These are phyloP conservation scores for Orycteropus afer DNA, from an alignment of 2,113 vertebrate genomes.

Conservation along the genomic window DNA sequence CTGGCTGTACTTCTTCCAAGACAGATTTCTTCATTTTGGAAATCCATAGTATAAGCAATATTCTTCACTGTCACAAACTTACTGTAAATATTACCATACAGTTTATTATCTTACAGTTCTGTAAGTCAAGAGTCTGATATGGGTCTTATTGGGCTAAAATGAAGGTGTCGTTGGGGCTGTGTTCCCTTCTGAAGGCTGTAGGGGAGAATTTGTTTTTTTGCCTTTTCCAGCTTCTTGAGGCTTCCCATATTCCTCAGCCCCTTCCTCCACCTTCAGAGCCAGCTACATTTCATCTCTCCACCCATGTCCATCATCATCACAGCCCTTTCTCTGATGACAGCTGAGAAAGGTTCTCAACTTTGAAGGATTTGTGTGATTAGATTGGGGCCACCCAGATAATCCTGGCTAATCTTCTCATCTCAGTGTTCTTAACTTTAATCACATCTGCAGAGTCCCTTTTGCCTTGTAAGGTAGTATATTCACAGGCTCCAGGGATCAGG, in stretches of 20 bases:
- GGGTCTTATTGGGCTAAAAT: background rate
- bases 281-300: background rate
- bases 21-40: no score
- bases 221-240: no score
- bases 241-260: fast-evolving
- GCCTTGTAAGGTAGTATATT: no score
- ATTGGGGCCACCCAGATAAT: fast-evolving
- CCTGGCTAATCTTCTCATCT: background rate
- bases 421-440: no score
- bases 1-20: no score
- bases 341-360: background rate
- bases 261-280: background rate
- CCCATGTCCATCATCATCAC: fast-evolving
- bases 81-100: no score
- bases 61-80: background rate
- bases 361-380: no score
- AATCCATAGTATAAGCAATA: no score
- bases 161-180: fast-evolving
- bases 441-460: no score
- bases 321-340: background rate
- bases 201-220: no score
- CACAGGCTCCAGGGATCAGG: background rate
- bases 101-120: background rate
- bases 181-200: background rate
- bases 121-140: background rate